Percentiles rank a stretch among this genome's conserved stretches.
Evolutionary conservation across 2,113 vertebrate species (phyloP).

Genomic region (Etia nguti): DNA sequence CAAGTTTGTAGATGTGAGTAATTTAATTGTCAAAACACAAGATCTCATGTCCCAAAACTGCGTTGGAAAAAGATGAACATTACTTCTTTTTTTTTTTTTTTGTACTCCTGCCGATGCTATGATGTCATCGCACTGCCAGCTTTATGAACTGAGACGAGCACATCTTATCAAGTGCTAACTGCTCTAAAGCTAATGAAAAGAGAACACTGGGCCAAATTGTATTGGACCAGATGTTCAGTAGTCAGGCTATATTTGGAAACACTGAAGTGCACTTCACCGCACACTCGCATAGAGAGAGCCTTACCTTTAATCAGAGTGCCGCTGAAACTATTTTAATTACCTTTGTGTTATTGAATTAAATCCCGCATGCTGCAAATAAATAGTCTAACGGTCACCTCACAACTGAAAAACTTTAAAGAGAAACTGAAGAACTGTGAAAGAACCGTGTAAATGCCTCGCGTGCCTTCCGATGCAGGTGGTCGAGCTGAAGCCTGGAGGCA

Average conservation of each 20-base stretch:
- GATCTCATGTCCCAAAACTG: background rate
- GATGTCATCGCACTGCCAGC: conserved; percentile 13
- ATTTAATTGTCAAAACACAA: background rate
- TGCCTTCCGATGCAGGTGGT: conserved; percentile 78
- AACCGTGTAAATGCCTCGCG: background rate
- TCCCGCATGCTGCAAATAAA: background rate
- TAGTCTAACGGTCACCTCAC: background rate
- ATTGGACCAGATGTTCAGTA: conserved; percentile 59
- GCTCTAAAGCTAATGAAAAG: conserved; percentile 65
- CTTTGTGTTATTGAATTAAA: conserved; percentile 36
- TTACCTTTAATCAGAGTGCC: conserved; percentile 41
- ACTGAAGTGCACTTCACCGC: background rate
- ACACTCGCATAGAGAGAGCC: background rate
- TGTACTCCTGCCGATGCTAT: background rate
- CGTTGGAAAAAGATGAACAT: background rate
- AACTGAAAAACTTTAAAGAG: background rate
- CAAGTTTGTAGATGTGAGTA: background rate
- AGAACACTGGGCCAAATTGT: conserved; percentile 58
- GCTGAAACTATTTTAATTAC: conserved; percentile 32
- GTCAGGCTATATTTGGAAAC: conserved; percentile 37
- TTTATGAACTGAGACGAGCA: conserved; percentile 60
- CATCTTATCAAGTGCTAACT: conserved; percentile 57
- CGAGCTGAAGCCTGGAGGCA: conserved; percentile 88
- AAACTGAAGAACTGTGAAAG: background rate
- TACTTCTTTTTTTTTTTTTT: background rate